A percentile compares a stretch with the other conserved stretches of the same genome.
These are phyloP conservation scores for Phoebastria nigripes DNA, from an alignment of 2,797 vertebrate genomes.

Conservation along the genomic window DNA sequence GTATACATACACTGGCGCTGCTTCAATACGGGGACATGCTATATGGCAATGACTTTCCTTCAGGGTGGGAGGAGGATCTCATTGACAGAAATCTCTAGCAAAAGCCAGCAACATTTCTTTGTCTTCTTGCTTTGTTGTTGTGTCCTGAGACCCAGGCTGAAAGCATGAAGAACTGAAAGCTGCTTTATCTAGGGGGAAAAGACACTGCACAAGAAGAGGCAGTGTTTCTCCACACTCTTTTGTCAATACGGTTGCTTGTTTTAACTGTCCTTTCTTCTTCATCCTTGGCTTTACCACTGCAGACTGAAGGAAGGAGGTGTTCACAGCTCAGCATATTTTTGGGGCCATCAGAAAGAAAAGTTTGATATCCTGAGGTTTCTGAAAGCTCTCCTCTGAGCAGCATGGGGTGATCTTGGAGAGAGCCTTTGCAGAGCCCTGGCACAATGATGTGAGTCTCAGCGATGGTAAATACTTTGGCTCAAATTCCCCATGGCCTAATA, in stretches of 20 bases:
- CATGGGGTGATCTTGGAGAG: not conserved
- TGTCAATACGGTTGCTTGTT: not conserved
- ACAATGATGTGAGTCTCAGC: not conserved
- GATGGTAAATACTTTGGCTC: not conserved
- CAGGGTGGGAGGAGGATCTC: not conserved
- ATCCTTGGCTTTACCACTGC: not conserved
- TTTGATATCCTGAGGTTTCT: not conserved
- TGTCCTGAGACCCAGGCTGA: not conserved
- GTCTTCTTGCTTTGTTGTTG: not conserved
- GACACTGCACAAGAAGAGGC: not conserved
- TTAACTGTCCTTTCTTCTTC: not conserved
- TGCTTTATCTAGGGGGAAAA: not conserved
- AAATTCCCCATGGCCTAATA: not conserved
- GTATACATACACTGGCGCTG: fast-evolving
- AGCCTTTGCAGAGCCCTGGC: not conserved
- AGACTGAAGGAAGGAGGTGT: not conserved
- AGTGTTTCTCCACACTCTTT: not conserved
- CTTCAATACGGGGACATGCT: not conserved
- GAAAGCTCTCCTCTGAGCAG: not conserved
- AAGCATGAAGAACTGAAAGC: not conserved
- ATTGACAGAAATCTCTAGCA: not conserved
- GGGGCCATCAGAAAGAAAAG: not conserved
- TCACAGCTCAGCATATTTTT: not conserved
- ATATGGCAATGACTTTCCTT: not conserved
- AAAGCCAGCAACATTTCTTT: not conserved